Base-by-base conservation (phyloP, 2,797 vertebrate species). In the Dromococcyx pavoninus region DNA sequence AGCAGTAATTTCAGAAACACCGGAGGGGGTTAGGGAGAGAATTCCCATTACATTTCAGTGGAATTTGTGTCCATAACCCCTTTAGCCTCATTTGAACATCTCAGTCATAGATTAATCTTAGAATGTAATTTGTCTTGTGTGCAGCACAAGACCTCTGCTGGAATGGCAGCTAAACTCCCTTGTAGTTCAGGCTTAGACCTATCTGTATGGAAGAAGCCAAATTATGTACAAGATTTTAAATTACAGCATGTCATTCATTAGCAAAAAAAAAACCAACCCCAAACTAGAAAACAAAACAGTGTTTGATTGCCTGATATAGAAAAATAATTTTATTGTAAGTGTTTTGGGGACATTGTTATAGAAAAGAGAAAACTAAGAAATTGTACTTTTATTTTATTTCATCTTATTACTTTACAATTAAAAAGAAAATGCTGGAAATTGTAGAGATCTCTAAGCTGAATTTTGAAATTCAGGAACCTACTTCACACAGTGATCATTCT, bases 391-490 rank as follows among this genome's bases (percentile, higher is more conserved):
- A 16, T 51, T 72, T 82, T 0, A n/a, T 84, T 81, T 86, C 13
- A 15, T 58, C 4, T 39, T 72, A 28, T 50, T 72, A 22, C 33
- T 69, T 81, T 77, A 17, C 21, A 48, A 35, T 54, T 95, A 50
- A 91, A 96, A 93, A 57, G 15, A 27, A 56, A 22, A 43, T 39
- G 14, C 27, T 39, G 37, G 50, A 51, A 71, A 70, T 64, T 73
- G 96, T 54, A 57, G 77, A 95, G 69, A 86, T 50, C 72, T 37
- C 22, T 9, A 37, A 93, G 66, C 28, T 94, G 94, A 96, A 97
- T 95, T 97, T 95, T 94, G 77, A 95, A 96, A 93, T 95, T 86
- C 69, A 70, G 50, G 66, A 61, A 73, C 50, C 57, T 93, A 23
- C 56, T 74, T 96, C 85, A 56, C 74, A 71, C 48, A 80, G 80